Base-by-base conservation (phyloP, 92 coral and sea anemone species). In the Siderastrea siderea region DNA sequence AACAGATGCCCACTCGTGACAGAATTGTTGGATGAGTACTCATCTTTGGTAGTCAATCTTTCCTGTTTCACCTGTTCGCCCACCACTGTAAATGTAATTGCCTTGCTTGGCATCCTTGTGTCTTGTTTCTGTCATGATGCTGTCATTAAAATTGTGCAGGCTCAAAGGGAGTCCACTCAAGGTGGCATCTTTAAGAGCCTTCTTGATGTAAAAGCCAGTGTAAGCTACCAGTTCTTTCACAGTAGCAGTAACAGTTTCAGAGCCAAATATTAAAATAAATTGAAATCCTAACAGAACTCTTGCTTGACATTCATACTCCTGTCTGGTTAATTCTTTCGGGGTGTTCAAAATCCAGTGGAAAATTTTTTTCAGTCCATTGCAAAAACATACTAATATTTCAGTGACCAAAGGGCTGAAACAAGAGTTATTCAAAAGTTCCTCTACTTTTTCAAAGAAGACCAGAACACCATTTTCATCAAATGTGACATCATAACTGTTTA, bases 271-370 rank as follows among this genome's bases (percentile, higher is more conserved):
- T 47, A 76, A 38, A 58, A 89, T 75, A 76, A 85, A 79, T 68
- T 84, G 87, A 75, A 89, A 89, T 69, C 93, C 90, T 55, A 90
- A 75, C 52, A 90, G 74, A 19, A 90, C 63, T 55, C 84, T 73
- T 16, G 85, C 88, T 48, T 83, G 77, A 0, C 81, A 68, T 68
- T 85, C 90, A n/a, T n/a, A n/a, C n/a, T n/a, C n/a, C n/a, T n/a
- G n/a, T n/a, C n/a, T n/a, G n/a, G n/a, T n/a, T n/a, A n/a, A n/a
- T n/a, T n/a, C n/a, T n/a, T n/a, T n/a, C n/a, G n/a, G n/a, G n/a
- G n/a, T n/a, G n/a, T n/a, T n/a, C n/a, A n/a, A n/a, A n/a, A n/a
- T n/a, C n/a, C n/a, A n/a, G n/a, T n/a, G n/a, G n/a, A n/a, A n/a
- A n/a, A 74, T 12, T 63, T 58, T 13, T 62, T 74, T 66, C 0